Conservation (phyloP, 2,888 invertebrate species). For the Myathropa florea region DNA sequence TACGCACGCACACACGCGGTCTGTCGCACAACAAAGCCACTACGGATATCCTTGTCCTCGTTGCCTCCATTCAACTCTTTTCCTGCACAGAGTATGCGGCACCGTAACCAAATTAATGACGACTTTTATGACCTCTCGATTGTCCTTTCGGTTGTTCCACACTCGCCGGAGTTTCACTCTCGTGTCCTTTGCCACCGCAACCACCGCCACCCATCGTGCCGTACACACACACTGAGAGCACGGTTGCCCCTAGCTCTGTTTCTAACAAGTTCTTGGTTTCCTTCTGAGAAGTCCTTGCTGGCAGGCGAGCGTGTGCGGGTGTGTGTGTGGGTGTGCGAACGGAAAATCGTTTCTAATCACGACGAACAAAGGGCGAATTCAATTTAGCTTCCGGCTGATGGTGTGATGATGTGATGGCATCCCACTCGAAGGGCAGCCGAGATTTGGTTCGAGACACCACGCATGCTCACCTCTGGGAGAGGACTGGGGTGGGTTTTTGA, state of each 20-base stretch:
- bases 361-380: conserved; percentile 8
- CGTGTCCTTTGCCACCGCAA: conserved; percentile 3
- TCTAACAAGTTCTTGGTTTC: neutral
- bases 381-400: neutral
- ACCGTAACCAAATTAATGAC: conserved; percentile 55
- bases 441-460: neutral
- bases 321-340: conserved; percentile 1
- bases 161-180: neutral
- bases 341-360: conserved; percentile 15
- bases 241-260: neutral
- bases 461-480: neutral
- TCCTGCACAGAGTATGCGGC: conserved; percentile 2
- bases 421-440: neutral
- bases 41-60: conserved; percentile 43
- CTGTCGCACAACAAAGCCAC: neutral
- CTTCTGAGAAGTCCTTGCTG: neutral
- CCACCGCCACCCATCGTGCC: neutral
- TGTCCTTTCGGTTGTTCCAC: conserved; percentile 41
- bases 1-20: neutral
- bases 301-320: neutral
- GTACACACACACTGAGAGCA: neutral
- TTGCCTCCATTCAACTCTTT: conserved; percentile 33
- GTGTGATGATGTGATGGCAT: neutral
- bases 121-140: conserved; percentile 59
- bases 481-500: neutral